These are phyloP conservation scores for Lerista edwardsae DNA, from an alignment of 2,797 vertebrate genomes.

Conservation along the genomic window DNA sequence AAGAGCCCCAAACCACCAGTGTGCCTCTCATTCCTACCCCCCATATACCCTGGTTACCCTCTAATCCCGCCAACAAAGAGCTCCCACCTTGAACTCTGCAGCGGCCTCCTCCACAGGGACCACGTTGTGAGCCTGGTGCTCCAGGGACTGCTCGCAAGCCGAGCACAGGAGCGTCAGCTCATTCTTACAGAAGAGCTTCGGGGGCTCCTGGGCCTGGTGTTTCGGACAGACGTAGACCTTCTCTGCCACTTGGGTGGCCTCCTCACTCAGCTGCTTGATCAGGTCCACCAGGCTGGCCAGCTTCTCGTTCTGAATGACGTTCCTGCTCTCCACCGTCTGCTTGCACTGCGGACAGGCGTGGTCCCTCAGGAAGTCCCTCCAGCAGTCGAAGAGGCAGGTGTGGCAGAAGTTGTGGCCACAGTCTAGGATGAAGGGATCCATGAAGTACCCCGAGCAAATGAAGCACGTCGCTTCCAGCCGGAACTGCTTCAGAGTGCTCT, in stretches of 20 bases:
- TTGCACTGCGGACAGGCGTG: conserved; percentile 39
- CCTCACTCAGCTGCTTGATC: background rate
- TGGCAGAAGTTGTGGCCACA: background rate
- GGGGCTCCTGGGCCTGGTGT: background rate
- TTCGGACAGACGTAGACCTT: background rate
- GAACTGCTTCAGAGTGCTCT: background rate
- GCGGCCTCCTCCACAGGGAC: background rate
- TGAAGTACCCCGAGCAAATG: conserved; percentile 40
- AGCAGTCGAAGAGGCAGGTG: conserved; percentile 56
- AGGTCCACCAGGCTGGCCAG: conserved; percentile 66
- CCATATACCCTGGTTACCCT: no score
- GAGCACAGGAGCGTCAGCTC: background rate
- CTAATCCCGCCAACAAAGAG: background rate
- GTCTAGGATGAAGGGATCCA: background rate
- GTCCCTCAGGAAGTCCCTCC: background rate
- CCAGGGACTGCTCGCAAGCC: background rate
- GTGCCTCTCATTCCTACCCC: no score
- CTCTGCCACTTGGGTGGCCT: background rate
- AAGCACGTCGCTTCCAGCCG: background rate
- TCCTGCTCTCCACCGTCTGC: conserved; percentile 54
- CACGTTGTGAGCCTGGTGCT: background rate
- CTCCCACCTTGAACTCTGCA: conserved; percentile 2
- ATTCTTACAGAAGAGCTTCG: background rate
- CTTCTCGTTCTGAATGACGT: conserved; percentile 65
- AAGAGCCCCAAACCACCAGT: no score